These are phyloP conservation scores for Monarcha castaneiventris DNA, from an alignment of 2,113 vertebrate species.

Conservation along the genomic window DNA sequence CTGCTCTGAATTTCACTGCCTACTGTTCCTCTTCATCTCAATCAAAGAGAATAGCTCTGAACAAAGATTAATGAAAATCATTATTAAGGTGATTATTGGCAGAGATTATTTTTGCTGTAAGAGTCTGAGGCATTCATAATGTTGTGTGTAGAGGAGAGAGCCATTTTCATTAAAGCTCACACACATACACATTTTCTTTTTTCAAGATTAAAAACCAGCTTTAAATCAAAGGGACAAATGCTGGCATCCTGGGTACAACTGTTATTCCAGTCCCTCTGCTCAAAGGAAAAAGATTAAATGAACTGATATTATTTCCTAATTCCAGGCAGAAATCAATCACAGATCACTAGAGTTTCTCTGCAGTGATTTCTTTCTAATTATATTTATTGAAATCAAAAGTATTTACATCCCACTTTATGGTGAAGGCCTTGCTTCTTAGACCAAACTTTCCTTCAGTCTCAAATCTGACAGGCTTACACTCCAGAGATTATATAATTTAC, in stretches of 20 bases:
- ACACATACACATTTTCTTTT: background rate
- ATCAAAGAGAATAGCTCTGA: constrained; percentile 39
- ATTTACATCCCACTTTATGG: background rate
- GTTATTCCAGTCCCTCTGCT: background rate
- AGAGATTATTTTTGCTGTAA: constrained; percentile 33
- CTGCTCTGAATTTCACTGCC: constrained; percentile 35
- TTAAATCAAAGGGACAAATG: constrained; percentile 19
- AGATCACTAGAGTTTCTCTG: background rate
- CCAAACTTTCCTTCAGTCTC: background rate
- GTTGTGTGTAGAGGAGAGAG: background rate
- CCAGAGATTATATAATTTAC: background rate
- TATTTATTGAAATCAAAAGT: constrained; percentile 3
- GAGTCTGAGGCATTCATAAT: constrained; percentile 8
- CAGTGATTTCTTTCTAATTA: background rate
- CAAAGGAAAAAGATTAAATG: constrained; percentile 1
- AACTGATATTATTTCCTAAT: background rate
- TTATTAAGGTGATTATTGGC: constrained; percentile 39
- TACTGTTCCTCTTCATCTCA: constrained; percentile 49
- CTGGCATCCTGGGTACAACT: background rate
- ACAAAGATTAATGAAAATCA: constrained; percentile 49
- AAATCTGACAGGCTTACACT: background rate
- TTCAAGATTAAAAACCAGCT: background rate
- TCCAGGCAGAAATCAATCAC: background rate
- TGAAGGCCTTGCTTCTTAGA: background rate
- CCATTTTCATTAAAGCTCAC: background rate